Conservation (phyloP, 2,797 vertebrate species). For the Phaenicophaeus curvirostris region DNA sequence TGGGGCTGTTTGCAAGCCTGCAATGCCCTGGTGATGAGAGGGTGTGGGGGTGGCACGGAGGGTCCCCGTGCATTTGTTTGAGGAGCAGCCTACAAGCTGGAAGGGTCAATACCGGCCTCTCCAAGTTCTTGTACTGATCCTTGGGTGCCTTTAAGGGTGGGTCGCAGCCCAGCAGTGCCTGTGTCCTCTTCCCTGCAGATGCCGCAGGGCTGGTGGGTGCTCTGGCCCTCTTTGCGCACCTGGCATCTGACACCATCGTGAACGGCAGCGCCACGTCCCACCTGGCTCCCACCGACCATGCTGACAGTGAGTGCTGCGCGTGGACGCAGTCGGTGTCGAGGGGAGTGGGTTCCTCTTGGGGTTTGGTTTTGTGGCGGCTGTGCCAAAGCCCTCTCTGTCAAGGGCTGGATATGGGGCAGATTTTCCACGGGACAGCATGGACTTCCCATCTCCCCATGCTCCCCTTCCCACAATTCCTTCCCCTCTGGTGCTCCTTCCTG, state of each 20-base stretch:
- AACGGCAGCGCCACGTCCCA: slow-evolving; percentile 92
- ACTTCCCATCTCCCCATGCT: fast-evolving
- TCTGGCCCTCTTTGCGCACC: slow-evolving; percentile 90
- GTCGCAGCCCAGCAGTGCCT: background rate
- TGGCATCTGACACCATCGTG: slow-evolving; percentile 88
- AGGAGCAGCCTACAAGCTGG: background rate
- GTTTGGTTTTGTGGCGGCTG: background rate
- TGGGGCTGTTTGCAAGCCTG: fast-evolving
- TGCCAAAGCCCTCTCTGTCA: background rate
- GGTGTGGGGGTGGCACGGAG: fast-evolving
- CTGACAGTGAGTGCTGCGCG: slow-evolving; percentile 83
- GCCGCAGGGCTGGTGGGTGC: slow-evolving; percentile 86
- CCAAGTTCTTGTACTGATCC: background rate
- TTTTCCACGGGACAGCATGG: too few relatives aligned
- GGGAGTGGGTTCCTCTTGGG: fast-evolving
- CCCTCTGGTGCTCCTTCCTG: background rate
- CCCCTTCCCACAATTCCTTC: fast-evolving
- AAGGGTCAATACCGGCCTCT: background rate
- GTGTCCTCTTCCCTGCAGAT: slow-evolving; percentile 67
- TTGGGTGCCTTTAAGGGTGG: fast-evolving
- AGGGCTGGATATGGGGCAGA: background rate
- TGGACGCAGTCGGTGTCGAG: fast-evolving
- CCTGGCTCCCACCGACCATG: slow-evolving; percentile 90
- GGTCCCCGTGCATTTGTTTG: fast-evolving
- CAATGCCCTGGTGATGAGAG: background rate